Conservation (phyloP, 2,888 invertebrate species). For the Anthophora plumipes region DNA sequence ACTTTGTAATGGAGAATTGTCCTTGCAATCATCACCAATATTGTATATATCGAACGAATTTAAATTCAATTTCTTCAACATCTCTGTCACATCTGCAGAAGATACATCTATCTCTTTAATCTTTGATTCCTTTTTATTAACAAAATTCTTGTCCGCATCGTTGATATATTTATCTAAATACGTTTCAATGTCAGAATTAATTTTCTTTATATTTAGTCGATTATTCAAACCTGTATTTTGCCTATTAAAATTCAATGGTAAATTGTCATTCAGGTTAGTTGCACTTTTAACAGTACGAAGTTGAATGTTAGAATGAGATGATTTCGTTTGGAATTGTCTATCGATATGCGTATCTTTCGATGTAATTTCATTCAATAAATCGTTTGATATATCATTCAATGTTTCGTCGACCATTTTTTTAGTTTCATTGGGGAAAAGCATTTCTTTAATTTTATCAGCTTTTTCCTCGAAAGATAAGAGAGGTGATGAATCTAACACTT, state of each 20-base stretch:
- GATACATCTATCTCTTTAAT: conserved; percentile 33
- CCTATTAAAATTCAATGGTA: conserved; percentile 8
- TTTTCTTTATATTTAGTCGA: background rate
- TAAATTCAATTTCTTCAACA: conserved; percentile 64
- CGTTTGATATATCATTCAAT: background rate
- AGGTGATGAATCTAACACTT: conserved; percentile 1
- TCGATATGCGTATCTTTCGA: conserved; percentile 1
- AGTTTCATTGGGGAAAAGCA: conserved; percentile 53
- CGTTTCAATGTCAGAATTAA: conserved; percentile 30
- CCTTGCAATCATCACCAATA: conserved; percentile 7
- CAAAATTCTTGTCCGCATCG: conserved; percentile 10
- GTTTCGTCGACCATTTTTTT: conserved; percentile 5
- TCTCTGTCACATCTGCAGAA: conserved; percentile 53
- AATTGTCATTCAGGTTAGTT: background rate
- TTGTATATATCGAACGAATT: conserved; percentile 31
- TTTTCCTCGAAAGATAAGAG: conserved; percentile 38
- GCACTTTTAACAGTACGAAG: background rate
- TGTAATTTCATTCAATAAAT: background rate
- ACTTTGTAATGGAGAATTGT: background rate
- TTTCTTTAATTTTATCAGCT: conserved; percentile 18
- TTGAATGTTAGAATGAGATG: conserved; percentile 8
- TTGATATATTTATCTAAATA: conserved; percentile 35
- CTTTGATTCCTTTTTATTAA: background rate
- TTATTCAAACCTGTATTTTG: background rate
- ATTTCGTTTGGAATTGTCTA: conserved; percentile 3